A percentile compares a stretch with the other conserved stretches of the same genome.
Conservation (phyloP, 2,888 invertebrate species). For the Hydroisotoma schaefferi region DNA sequence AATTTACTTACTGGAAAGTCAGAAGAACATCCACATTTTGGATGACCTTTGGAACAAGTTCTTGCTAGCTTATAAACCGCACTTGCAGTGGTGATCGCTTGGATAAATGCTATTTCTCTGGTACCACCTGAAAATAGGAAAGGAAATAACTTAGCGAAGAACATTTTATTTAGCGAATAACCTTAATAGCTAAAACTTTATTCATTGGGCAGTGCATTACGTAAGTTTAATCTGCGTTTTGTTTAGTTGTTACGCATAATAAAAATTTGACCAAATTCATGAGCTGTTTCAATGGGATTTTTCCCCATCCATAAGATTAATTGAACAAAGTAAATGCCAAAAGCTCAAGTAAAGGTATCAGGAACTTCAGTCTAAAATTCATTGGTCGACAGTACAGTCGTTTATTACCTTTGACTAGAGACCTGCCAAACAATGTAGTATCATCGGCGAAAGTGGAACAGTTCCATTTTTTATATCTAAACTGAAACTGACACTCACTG, state of each 20-base stretch:
- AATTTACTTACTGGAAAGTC: conserved; percentile 35
- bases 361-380: too few relatives aligned
- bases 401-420: conserved; percentile 44
- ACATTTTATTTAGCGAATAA: not conserved
- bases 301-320: not conserved
- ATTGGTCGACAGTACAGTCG: not conserved
- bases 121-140: conserved; percentile 37
- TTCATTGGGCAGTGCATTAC: too few relatives aligned
- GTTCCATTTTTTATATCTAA: conserved; percentile 45
- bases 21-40: conserved; percentile 39
- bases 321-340: not conserved
- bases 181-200: not conserved
- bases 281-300: not conserved
- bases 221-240: too few relatives aligned
- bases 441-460: conserved; percentile 43
- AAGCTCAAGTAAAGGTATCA: too few relatives aligned
- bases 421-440: conserved; percentile 44
- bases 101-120: conserved; percentile 43
- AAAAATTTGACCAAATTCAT: not conserved
- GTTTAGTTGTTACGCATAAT: too few relatives aligned
- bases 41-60: conserved; percentile 42
- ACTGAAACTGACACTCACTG: conserved; percentile 31
- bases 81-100: conserved; percentile 45
- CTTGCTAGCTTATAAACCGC: conserved; percentile 39
- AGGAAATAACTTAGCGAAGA: not conserved